Conservation (phyloP, 2,113 vertebrate species). For the Vanacampus margaritifer region DNA sequence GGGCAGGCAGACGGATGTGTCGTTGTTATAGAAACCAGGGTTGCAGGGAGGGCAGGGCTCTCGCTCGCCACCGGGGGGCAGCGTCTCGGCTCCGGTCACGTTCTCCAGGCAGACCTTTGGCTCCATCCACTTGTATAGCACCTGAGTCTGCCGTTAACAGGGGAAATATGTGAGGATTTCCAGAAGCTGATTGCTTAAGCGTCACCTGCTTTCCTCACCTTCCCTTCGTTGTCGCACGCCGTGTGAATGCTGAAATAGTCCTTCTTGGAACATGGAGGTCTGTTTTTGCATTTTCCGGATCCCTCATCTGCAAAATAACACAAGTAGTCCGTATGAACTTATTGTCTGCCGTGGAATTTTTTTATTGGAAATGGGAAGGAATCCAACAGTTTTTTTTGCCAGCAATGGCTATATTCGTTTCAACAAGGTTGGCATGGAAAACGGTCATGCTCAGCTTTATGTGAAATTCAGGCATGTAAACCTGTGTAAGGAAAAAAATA, state of each 20-base stretch:
- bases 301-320: constrained; percentile 78
- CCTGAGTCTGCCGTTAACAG: constrained; percentile 80
- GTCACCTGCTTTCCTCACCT: constrained; percentile 70
- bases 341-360: too few species aligned
- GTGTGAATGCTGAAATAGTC: constrained; percentile 95
- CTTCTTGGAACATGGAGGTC: constrained; percentile 82
- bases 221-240: constrained; percentile 85
- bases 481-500: too few species aligned
- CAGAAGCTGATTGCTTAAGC: not conserved
- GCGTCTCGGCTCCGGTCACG: constrained; percentile 68
- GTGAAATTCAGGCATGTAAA: too few species aligned
- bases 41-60: constrained; percentile 95
- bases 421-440: too few species aligned
- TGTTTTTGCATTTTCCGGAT: constrained; percentile 75
- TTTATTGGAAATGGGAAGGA: too few species aligned
- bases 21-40: constrained; percentile 92
- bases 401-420: too few species aligned
- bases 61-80: constrained; percentile 86
- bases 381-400: too few species aligned
- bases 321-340: not conserved
- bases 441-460: too few species aligned
- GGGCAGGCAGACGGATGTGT: constrained; percentile 85
- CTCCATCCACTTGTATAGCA: constrained; percentile 92
- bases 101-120: constrained; percentile 91
- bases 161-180: not conserved